phyloP scores from a whole-genome alignment of 2,888 invertebrate genomes.

The Autographa gamma region DNA sequence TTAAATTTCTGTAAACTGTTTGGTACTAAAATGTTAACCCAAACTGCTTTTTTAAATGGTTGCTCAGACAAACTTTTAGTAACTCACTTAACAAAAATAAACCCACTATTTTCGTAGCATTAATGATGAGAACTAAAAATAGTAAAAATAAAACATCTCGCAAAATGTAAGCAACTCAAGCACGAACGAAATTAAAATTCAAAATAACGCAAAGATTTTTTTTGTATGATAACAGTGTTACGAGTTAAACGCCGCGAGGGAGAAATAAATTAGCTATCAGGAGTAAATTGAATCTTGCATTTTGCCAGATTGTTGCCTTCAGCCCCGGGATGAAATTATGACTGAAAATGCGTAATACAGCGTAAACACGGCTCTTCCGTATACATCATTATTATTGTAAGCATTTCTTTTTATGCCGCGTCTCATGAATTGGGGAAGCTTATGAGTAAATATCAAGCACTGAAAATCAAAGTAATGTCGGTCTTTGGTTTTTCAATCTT shows the following conservation, averaged over 20 bases:
- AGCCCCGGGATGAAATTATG: constrained; percentile 67
- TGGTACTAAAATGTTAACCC: neutral
- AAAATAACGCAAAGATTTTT: constrained; percentile 36
- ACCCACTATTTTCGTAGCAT: neutral
- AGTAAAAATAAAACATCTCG: neutral
- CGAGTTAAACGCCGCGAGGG: constrained; percentile 66
- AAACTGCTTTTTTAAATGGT: neutral
- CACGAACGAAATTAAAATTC: constrained; percentile 12
- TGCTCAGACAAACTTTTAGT: neutral
- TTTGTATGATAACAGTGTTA: constrained; percentile 50
- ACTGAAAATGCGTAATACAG: constrained; percentile 53
- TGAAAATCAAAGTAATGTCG: neutral
- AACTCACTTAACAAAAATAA: neutral
- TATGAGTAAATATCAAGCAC: neutral
- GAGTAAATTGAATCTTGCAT: constrained; percentile 81
- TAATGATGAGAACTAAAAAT: neutral
- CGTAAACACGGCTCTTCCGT: constrained; percentile 45
- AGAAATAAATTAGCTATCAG: constrained; percentile 87
- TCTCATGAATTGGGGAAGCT: neutral
- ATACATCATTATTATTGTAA: constrained; percentile 27
- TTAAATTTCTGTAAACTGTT: neutral
- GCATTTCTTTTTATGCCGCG: constrained; percentile 7
- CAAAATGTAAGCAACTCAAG: constrained; percentile 11
- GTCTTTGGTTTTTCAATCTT: neutral
- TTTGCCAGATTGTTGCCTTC: constrained; percentile 76